These are phyloP conservation scores for Aphidius ervi DNA, from an alignment of 1,140 invertebrate genomes.

Conservation along the genomic window DNA sequence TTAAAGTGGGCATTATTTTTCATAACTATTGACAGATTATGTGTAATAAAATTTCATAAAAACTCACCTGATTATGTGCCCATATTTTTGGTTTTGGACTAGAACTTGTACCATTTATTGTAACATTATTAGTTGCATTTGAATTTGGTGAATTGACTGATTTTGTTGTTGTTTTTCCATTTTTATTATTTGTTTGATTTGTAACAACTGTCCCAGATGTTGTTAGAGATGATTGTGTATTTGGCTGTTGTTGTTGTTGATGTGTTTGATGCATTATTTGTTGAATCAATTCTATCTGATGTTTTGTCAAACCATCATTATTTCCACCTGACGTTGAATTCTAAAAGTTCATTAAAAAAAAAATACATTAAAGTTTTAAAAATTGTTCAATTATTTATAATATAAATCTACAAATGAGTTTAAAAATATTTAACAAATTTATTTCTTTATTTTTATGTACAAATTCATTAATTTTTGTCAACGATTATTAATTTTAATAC, in stretches of 20 bases:
- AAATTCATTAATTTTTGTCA: no score
- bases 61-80: slow-evolving; percentile 46
- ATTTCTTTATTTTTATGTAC: no score
- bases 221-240: slow-evolving; percentile 27
- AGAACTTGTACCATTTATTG: slow-evolving; percentile 36
- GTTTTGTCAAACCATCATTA: slow-evolving; percentile 66
- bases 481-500: no score
- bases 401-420: no score
- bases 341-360: slow-evolving; percentile 35
- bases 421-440: no score
- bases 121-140: slow-evolving; percentile 30
- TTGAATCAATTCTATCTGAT: slow-evolving; percentile 71
- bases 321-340: slow-evolving; percentile 50
- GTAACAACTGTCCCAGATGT: slow-evolving; percentile 34
- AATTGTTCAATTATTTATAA: no score
- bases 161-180: slow-evolving; percentile 42
- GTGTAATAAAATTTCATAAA: neutral
- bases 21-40: no score
- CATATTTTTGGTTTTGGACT: slow-evolving; percentile 50
- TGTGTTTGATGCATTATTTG: slow-evolving; percentile 75
- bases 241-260: slow-evolving; percentile 43
- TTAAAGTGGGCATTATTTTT: no score
- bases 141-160: slow-evolving; percentile 36
- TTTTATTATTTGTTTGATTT: slow-evolving; percentile 35
- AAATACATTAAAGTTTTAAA: no score